phyloP scores from a whole-genome alignment of 2,797 vertebrate species.

The Acanthis flammea region DNA sequence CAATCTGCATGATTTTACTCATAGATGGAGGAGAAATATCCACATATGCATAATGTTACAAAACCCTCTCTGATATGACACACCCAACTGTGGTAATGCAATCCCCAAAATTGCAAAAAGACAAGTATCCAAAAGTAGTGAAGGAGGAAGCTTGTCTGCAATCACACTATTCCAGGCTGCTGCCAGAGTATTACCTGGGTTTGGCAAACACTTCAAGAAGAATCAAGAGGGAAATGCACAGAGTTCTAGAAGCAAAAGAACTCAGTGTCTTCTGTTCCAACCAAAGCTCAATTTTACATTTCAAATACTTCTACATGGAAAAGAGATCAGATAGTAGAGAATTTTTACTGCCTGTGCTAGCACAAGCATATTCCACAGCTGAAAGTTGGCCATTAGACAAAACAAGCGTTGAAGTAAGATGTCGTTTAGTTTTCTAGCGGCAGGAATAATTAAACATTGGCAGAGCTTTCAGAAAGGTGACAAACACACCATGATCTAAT shows the following conservation, averaged over 20 bases:
- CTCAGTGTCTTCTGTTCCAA: not conserved
- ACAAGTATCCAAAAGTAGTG: not conserved
- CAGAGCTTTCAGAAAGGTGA: slow-evolving; percentile 33
- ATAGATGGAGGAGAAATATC: not conserved
- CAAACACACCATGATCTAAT: slow-evolving; percentile 10
- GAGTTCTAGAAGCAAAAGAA: not conserved
- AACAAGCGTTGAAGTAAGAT: slow-evolving; percentile 12
- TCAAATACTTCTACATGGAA: slow-evolving; percentile 1
- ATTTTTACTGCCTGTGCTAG: slow-evolving; percentile 9
- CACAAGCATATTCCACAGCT: not conserved
- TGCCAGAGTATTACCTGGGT: not conserved
- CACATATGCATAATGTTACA: not conserved
- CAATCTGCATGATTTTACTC: not conserved
- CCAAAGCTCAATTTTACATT: not conserved
- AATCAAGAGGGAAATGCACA: not conserved
- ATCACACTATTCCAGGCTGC: not conserved
- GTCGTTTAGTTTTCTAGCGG: slow-evolving; percentile 12
- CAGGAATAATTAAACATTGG: slow-evolving; percentile 46
- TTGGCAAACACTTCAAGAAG: not conserved
- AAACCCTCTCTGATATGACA: not conserved
- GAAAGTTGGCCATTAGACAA: slow-evolving; percentile 42
- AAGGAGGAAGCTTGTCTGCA: not conserved
- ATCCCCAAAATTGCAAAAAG: not conserved
- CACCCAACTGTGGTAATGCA: slow-evolving; percentile 3
- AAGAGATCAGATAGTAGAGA: not conserved